Evolutionary conservation across 2,888 invertebrate genomes (phyloP).

Genomic region (Nebria brevicollis): DNA sequence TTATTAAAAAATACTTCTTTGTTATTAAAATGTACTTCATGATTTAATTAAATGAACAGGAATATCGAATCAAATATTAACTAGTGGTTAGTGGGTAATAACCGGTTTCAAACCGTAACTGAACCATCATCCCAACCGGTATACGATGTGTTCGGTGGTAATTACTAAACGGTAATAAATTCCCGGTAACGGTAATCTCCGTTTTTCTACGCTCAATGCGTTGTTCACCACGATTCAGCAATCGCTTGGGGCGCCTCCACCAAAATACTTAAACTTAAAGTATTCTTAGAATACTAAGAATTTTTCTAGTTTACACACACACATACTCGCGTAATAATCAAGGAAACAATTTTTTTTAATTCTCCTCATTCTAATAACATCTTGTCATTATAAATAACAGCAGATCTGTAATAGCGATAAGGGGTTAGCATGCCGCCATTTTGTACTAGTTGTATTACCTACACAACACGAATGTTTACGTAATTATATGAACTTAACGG

Average conservation of each 20-base stretch:
- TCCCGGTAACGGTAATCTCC: slow-evolving; percentile 32
- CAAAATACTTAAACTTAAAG: background rate
- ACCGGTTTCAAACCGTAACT: background rate
- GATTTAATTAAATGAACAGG: background rate
- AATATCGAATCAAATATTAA: background rate
- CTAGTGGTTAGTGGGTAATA: background rate
- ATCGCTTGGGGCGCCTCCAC: background rate
- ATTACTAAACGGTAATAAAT: slow-evolving; percentile 40
- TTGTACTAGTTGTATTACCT: background rate
- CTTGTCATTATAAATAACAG: background rate
- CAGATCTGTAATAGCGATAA: background rate
- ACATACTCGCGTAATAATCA: too few relatives aligned
- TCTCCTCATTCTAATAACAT: background rate
- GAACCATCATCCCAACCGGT: background rate
- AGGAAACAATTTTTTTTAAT: too few relatives aligned
- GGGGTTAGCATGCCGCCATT: background rate
- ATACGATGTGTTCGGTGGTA: slow-evolving; percentile 11
- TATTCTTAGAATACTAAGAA: background rate
- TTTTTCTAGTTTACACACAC: background rate
- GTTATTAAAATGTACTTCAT: too few relatives aligned
- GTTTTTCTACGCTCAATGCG: slow-evolving; percentile 25
- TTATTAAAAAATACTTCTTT: too few relatives aligned
- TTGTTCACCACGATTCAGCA: background rate
- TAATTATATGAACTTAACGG: background rate
- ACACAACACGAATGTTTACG: background rate